Base-by-base conservation (phyloP, 1,140 invertebrate genomes). In the Temnothorax nylanderi region DNA sequence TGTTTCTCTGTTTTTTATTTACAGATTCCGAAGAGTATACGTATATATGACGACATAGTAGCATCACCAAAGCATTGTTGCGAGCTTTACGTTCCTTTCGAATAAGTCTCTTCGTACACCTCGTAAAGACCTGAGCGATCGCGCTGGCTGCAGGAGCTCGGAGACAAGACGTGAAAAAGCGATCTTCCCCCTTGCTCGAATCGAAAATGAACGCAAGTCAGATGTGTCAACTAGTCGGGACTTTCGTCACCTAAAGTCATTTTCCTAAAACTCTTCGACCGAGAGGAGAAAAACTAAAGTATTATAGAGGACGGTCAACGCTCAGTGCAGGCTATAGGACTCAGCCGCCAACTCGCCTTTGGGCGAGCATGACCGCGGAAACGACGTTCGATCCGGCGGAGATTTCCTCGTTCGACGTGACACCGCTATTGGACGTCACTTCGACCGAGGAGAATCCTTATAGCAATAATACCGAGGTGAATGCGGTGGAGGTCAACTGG, bases 391-490 rank as follows among this genome's bases (percentile, higher is more conserved):
- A 91, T 47, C 67, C 93, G 58, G 72, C 89, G 87, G 90, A 93
- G 85, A 91, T 92, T 60, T 88, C 93, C 74, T 88, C 91, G 58
- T 76, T 93, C 58, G 88, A 90, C 85, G 90, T 91, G 87, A 93
- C 92, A 76, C 90, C 91, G 47, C 49, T 93, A 26, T 8, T 92
- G 85, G 88, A 92, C 67, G 87, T 74, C 49, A 88, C 78, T 60
- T 82, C 90, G 26, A 87, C 87, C 21, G 87, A 90, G 58, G 86
- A 91, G 10, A 44, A 67, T n/a, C 58, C 78, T 16, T 87, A 71
- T 56, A 71, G 8, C 10, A 94, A 93, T 65, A 84, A 88, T 13
- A 94, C 91, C 26, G 90, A 86, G 65, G 2, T 81, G 13, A 90
- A 44, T 62, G 47, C 41, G n/a, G 65, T 80, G n/a, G 69, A 88